phyloP scores from a whole-genome alignment of 2,113 vertebrate species.

The Mus pahari region DNA sequence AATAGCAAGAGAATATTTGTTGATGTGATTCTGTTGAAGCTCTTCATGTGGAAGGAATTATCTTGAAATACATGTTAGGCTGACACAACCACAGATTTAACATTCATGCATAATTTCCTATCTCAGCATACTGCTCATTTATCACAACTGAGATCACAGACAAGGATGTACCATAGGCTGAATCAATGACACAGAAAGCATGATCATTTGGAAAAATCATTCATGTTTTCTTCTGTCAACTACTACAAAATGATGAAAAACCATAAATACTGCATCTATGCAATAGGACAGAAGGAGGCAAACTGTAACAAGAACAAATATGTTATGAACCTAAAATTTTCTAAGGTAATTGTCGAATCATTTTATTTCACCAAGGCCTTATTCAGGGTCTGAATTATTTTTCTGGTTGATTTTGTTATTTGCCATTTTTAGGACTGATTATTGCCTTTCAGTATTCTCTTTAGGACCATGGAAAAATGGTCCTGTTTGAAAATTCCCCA shows the following conservation, averaged over 20 bases:
- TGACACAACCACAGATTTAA: not conserved
- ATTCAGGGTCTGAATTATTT: not conserved
- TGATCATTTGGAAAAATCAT: not conserved
- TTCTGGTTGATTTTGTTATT: not conserved
- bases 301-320: not conserved
- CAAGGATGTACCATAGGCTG: not conserved
- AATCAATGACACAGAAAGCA: not conserved
- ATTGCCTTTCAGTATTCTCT: too few relatives aligned
- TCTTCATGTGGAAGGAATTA: too few relatives aligned
- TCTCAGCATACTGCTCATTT: conserved; percentile 51
- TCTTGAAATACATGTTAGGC: too few relatives aligned
- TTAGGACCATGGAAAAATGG: not conserved
- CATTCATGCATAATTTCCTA: conserved; percentile 24
- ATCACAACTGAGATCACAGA: conserved; percentile 38
- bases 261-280: not conserved
- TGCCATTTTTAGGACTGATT: not conserved
- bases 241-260: conserved; percentile 8
- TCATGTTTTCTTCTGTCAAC: not conserved
- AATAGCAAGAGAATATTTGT: too few relatives aligned
- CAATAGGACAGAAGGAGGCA: not conserved
- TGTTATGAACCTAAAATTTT: not conserved
- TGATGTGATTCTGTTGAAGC: too few relatives aligned
- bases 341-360: not conserved
- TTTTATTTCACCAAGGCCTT: not conserved
- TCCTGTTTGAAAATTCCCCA: too few relatives aligned